Conservation (phyloP, 2,888 invertebrate genomes). For the Idaea biselata region DNA sequence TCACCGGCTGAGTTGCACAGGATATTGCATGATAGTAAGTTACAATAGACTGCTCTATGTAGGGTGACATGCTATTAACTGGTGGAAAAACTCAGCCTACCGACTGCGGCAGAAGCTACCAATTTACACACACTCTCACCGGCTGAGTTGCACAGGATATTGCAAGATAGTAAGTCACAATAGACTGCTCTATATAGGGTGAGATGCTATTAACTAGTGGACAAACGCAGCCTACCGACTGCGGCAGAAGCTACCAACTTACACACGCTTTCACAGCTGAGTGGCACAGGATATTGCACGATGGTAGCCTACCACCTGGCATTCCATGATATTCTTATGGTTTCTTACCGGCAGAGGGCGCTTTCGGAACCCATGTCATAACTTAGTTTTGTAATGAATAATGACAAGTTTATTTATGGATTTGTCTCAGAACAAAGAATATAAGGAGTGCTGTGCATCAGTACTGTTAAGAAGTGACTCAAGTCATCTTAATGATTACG, state of each 20-base stretch:
- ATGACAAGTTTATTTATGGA: no score
- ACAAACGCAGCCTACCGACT: constrained; percentile 48
- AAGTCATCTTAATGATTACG: no score
- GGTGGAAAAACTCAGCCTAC: constrained; percentile 59
- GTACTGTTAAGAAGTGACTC: not conserved
- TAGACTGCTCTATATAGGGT: not conserved
- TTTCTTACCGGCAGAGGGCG: no score
- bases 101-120: constrained; percentile 35
- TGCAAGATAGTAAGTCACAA: constrained; percentile 63
- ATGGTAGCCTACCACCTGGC: no score
- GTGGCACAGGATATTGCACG: constrained; percentile 76
- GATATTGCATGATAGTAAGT: constrained; percentile 72
- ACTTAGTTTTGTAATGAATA: no score
- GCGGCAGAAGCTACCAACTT: constrained; percentile 62
- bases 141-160: constrained; percentile 80
- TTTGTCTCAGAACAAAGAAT: no score
- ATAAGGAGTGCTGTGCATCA: no score
- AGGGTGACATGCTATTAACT: constrained; percentile 78
- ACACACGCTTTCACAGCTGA: constrained; percentile 83
- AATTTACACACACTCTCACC: constrained; percentile 83
- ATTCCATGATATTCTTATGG: no score
- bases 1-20: constrained; percentile 82
- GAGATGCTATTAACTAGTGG: constrained; percentile 81
- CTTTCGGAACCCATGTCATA: no score
- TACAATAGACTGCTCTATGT: not conserved